These are phyloP conservation scores for Prinia subflava DNA, from an alignment of 2,113 vertebrate genomes.

Conservation along the genomic window DNA sequence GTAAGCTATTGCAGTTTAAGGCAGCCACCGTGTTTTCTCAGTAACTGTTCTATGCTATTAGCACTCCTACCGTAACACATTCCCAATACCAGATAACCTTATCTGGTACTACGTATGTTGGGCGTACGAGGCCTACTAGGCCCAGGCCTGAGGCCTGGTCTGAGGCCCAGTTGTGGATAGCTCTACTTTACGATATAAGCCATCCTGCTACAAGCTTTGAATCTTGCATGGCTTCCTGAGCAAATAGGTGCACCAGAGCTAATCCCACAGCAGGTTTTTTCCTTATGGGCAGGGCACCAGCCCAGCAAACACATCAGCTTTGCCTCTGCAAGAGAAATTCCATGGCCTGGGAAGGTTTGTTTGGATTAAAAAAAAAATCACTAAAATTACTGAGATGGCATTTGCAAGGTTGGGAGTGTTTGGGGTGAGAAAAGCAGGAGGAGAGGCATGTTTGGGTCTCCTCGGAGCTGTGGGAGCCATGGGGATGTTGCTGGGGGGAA, in stretches of 20 bases:
- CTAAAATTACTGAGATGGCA: accelerated
- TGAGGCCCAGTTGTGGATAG: too few relatives aligned
- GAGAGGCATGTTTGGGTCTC: not conserved
- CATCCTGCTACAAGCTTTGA: too few relatives aligned
- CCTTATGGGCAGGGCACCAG: not conserved
- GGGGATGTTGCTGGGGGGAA: not conserved
- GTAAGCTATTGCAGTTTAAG: too few relatives aligned
- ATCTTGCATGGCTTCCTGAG: not conserved
- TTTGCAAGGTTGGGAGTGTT: not conserved
- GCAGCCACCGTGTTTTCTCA: too few relatives aligned
- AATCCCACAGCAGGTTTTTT: not conserved
- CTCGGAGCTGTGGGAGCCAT: accelerated
- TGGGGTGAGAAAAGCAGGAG: not conserved
- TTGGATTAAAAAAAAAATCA: not conserved
- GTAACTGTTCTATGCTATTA: too few relatives aligned
- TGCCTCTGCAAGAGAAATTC: not conserved
- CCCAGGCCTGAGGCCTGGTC: too few relatives aligned
- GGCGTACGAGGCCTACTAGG: too few relatives aligned
- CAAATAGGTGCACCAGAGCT: not conserved
- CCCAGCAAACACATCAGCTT: not conserved
- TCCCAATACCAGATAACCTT: too few relatives aligned
- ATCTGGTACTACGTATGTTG: too few relatives aligned
- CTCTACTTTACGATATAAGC: too few relatives aligned
- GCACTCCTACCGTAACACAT: too few relatives aligned
- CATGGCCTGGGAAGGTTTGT: accelerated